These are phyloP conservation scores for Gasteruption jaculator DNA, from an alignment of 2,888 invertebrate genomes.

Conservation along the genomic window DNA sequence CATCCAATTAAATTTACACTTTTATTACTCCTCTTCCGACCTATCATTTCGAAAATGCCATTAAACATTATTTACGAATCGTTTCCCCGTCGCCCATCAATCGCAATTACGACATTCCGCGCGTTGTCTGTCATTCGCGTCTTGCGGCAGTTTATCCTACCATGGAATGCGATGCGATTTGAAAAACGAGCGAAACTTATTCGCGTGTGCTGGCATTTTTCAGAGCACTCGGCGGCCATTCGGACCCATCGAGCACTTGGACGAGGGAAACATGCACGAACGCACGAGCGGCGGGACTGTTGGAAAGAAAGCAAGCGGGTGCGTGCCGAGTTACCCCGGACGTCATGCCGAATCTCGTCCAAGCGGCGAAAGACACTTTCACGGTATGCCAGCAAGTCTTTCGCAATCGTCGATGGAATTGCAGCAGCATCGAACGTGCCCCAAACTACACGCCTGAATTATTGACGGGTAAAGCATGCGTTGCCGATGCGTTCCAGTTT, in stretches of 20 bases:
- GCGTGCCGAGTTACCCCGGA: slow-evolving; percentile 64
- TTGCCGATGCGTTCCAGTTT: background rate
- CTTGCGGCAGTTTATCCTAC: too few relatives aligned
- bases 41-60: too few relatives aligned
- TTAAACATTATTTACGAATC: too few relatives aligned
- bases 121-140: too few relatives aligned
- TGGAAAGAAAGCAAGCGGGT: slow-evolving; percentile 63
- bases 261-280: slow-evolving; percentile 44
- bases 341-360: slow-evolving; percentile 72
- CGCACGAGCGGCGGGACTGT: slow-evolving; percentile 53
- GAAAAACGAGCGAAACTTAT: background rate
- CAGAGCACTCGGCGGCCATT: slow-evolving; percentile 43
- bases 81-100: too few relatives aligned
- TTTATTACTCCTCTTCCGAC: too few relatives aligned
- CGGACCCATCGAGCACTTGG: too few relatives aligned
- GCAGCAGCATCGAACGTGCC: slow-evolving; percentile 68
- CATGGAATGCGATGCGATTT: too few relatives aligned
- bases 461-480: slow-evolving; percentile 60
- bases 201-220: too few relatives aligned
- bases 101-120: too few relatives aligned
- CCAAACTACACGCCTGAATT: slow-evolving; percentile 74
- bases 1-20: too few relatives aligned
- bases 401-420: slow-evolving; percentile 76
- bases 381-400: slow-evolving; percentile 70
- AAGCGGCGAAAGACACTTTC: slow-evolving; percentile 66